Evolutionary conservation across 2,113 vertebrate genomes (phyloP).

Genomic region (Daboia siamensis): DNA sequence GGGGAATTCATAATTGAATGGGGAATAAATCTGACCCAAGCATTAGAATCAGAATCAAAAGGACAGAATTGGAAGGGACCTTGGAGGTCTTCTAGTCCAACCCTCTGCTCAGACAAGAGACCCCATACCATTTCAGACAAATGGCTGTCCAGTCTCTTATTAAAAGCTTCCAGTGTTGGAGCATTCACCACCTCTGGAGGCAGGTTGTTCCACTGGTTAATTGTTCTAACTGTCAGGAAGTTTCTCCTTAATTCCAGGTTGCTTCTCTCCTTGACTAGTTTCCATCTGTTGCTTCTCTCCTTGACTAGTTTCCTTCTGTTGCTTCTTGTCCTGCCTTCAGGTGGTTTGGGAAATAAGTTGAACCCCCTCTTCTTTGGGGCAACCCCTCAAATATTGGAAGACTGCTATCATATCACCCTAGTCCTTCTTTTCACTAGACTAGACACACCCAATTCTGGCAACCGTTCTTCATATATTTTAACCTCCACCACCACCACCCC

Average conservation of each 20-base stretch:
- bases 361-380: not conserved
- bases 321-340: not conserved
- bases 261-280: too few species aligned
- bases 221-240: too few species aligned
- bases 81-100: not conserved
- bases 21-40: not conserved
- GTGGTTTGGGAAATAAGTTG: not conserved
- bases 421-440: not conserved
- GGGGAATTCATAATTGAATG: not conserved
- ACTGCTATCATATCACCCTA: not conserved
- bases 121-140: not conserved
- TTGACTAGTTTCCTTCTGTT: too few species aligned
- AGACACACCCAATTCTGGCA: not conserved
- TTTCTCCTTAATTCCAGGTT: too few species aligned
- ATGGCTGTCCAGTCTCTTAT: not conserved
- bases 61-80: not conserved
- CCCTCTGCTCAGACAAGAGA: rapidly evolving
- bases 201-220: too few species aligned
- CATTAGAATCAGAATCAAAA: not conserved
- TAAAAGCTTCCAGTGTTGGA: too few species aligned
- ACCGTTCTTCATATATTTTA: not conserved
- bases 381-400: not conserved
- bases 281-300: too few species aligned
- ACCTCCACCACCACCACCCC: too few species aligned
- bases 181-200: too few species aligned